Evolutionary conservation across 2,888 invertebrate genomes (phyloP).

Genomic region (Lepidocyrtinus sp.): DNA sequence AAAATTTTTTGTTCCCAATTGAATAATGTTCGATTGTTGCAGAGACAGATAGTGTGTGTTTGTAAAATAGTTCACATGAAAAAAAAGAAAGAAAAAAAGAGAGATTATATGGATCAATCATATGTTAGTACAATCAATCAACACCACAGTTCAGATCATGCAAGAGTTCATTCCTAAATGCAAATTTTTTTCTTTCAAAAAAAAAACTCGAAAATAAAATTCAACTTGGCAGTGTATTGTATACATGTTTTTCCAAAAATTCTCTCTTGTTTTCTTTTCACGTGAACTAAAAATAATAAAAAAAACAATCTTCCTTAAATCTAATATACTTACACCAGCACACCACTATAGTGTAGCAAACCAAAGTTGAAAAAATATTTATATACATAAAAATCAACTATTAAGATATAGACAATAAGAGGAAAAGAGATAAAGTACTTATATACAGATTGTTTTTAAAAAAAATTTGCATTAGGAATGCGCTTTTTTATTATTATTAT

Average conservation of each 20-base stretch:
- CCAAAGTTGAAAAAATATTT: neutral
- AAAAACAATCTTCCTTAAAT: conserved; percentile 20
- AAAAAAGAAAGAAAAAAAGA: conserved; percentile 32
- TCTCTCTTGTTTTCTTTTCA: conserved; percentile 29
- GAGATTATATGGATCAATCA: too few relatives aligned
- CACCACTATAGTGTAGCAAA: neutral
- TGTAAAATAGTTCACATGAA: conserved; percentile 24
- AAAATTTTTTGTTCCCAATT: conserved; percentile 5
- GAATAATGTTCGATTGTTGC: too few relatives aligned
- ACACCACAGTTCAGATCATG: too few relatives aligned
- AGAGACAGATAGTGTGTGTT: too few relatives aligned
- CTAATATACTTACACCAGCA: too few relatives aligned
- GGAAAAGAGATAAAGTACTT: neutral
- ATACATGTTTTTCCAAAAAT: conserved; percentile 24
- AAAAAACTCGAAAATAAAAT: conserved; percentile 18
- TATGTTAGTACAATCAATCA: too few relatives aligned
- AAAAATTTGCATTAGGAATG: conserved; percentile 44
- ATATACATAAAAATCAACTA: neutral
- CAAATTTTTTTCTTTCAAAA: conserved; percentile 19
- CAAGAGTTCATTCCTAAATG: conserved; percentile 16
- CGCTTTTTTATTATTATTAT: conserved; percentile 13
- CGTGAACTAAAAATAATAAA: conserved; percentile 14
- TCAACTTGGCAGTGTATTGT: conserved; percentile 39
- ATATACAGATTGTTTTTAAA: conserved; percentile 6
- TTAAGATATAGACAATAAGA: neutral